Evolutionary conservation across 1,140 invertebrate genomes (phyloP), one percentile per base, ranked within the genome.

Genomic region (Araneus ventricosus): DNA sequence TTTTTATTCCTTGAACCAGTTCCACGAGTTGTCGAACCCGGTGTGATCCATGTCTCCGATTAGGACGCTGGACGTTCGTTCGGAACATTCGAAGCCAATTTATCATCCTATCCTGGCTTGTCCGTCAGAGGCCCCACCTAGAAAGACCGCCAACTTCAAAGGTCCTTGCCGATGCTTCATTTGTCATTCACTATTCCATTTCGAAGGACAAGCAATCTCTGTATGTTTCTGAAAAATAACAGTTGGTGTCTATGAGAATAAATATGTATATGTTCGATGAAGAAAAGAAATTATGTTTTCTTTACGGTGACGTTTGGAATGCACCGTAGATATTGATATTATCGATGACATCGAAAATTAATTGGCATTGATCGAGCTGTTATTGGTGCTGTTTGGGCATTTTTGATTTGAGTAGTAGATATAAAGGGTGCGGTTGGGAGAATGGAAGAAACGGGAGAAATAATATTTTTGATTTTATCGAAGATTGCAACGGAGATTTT

Each of bases 1-100:
- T 88, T 88, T 88, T 88, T 88, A 75, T 75, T 39, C 45, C 39
- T 88, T 45, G 87, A 88, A 88, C 87, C 67, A 88, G 87, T 88
- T 88, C 24, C 67, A 20, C 87, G 24, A 88, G 37, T 88, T 45
- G 59, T 75, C 87, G 61, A 75, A 70, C 57, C 59, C 57, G 30
- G 34, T 75, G 61, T 86, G 84, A 86, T 61, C 30, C 84, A 57
- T 86, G 84, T 61, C 84, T 57, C 39, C 45, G 82, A 85, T 75
- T 20, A 75, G 70, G 70, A 75, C 30, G 70, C 30, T 75, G 70
- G 70, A 37, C 70, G 30, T 30, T 20, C 30, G 27, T 75, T 75
- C 30, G 4, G 70, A 75, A 22, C 70, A 24, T 22, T n/a, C 22
- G 39, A 30, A n/a, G 59, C 4, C 57, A 88, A 88, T 88, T 88